Conservation (phyloP, 2,113 vertebrate species). For the Piaya cayana region DNA sequence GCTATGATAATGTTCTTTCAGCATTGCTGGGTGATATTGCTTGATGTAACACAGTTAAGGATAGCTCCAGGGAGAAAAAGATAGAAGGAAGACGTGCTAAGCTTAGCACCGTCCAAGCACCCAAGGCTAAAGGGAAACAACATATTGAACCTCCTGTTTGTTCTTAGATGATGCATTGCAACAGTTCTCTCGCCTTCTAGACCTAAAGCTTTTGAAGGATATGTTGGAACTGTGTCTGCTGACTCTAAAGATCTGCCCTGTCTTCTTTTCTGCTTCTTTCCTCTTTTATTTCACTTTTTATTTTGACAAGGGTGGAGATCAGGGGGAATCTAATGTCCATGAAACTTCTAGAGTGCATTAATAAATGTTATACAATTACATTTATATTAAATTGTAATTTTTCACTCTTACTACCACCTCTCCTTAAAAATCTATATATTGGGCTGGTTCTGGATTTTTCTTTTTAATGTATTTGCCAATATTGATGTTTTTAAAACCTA, state of each 20-base stretch:
- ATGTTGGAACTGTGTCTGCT: background rate
- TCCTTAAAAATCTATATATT: background rate
- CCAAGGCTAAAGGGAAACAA: background rate
- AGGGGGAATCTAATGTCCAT: background rate
- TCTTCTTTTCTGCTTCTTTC: background rate
- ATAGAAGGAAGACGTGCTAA: background rate
- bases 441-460: background rate
- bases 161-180: background rate
- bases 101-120: background rate
- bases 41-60: background rate
- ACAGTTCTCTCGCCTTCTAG: background rate
- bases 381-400: accelerated
- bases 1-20: background rate
- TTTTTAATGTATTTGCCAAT: background rate
- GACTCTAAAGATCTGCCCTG: background rate
- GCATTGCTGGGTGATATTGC: background rate
- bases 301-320: background rate
- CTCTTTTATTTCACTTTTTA: too few species aligned
- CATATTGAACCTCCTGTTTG: background rate
- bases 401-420: background rate
- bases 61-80: background rate
- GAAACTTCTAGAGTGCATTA: background rate
- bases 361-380: background rate
- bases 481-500: background rate
- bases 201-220: background rate